Base-by-base conservation (phyloP, 2,888 invertebrate genomes). In the Xestoiulus laeticollis region DNA sequence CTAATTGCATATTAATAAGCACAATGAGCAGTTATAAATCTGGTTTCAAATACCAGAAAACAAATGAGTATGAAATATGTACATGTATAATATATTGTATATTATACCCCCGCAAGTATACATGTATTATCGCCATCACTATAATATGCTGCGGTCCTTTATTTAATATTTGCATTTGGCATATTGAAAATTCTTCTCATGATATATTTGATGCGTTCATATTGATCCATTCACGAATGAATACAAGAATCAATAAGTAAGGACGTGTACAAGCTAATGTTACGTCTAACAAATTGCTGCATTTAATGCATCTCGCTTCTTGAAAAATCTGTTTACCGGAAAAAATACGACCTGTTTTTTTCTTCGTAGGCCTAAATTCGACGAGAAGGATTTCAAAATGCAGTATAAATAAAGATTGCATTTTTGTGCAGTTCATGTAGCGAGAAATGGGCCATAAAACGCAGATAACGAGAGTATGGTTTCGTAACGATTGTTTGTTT, bases 381-480 rank as follows among this genome's bases (percentile, higher is more conserved):
- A 59, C 3, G 59, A 59, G 59, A 16, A 59, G 59, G 59, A 59
- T 59, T 59, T 59, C 6, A 59, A 59, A 59, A 59, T 59, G 59
- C 59, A 59, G 59, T 59, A 84, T 38, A 84, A 84, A 84, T 84
- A 38, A 84, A 84, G 84, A 84, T 84, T 33, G 38, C 33, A 38
- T 84, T 84, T 84, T 84, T 84, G 59, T 59, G 38, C 32, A 84
- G 84, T 84, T 84, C 84, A 84, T 38, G 84, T 38, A 84, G 84
- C 84, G 38, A 84, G 84, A 84, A 84, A 84, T 84, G 84, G 84
- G 32, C 84, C 84, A 84, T 84, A 84, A 84, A 84, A 84, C 30
- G 32, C 84, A 84, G 84, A 84, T 84, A 84, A 84, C 59, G 59
- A n/a, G 59, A 59, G 59, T 59, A 59, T 59, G 59, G 59, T 59